Conservation (phyloP, 1,140 invertebrate species). For the Uloborus diversus region DNA sequence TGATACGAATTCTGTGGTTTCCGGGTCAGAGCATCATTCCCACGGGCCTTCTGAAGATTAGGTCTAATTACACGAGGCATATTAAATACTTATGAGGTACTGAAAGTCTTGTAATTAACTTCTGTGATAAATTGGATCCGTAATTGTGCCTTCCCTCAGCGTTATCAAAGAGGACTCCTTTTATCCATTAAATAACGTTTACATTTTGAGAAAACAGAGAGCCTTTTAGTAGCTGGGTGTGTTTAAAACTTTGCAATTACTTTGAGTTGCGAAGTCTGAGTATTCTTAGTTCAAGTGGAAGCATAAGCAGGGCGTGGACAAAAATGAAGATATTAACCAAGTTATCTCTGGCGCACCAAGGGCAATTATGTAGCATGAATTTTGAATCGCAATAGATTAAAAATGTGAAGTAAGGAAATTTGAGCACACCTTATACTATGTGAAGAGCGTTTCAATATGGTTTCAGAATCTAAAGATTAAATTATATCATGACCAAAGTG, state of each 20-base stretch:
- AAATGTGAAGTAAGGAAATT: too few species aligned
- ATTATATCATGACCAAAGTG: too few species aligned
- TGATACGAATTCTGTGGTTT: constrained; percentile 20
- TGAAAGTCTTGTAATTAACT: constrained; percentile 54
- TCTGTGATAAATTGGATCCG: constrained; percentile 44
- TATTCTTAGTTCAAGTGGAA: too few species aligned
- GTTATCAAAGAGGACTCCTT: not conserved
- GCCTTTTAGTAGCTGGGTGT: not conserved
- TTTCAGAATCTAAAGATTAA: too few species aligned
- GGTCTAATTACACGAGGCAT: constrained; percentile 39
- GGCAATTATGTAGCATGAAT: too few species aligned
- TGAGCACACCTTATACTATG: too few species aligned
- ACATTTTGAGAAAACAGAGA: constrained; percentile 7
- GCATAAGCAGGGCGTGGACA: too few species aligned
- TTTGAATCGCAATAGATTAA: too few species aligned
- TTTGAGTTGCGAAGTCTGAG: too few species aligned
- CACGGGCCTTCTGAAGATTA: constrained; percentile 38
- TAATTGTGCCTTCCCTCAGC: constrained; percentile 36
- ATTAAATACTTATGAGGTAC: constrained; percentile 54
- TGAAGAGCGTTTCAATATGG: too few species aligned
- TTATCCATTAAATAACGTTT: constrained; percentile 3
- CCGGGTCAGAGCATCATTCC: constrained; percentile 12
- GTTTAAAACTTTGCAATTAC: not conserved
- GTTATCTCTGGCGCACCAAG: too few species aligned
- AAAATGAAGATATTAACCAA: too few species aligned